These are phyloP conservation scores for Larimichthys crocea DNA, from an alignment of 2,113 vertebrate genomes.

Conservation along the genomic window DNA sequence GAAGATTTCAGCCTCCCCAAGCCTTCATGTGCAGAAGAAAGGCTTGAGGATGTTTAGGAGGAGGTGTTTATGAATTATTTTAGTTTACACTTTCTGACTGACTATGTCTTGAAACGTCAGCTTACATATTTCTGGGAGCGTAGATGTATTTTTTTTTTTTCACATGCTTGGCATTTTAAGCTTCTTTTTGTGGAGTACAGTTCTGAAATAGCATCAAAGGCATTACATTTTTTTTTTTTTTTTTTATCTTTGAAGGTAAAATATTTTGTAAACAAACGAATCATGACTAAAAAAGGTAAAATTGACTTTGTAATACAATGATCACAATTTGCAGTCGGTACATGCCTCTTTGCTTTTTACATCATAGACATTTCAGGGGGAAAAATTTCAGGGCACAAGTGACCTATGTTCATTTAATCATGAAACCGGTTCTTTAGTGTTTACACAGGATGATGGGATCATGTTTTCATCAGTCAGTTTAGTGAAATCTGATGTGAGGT, in stretches of 20 bases:
- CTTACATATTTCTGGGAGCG: constrained; percentile 11
- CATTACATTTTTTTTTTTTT: no score
- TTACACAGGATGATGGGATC: constrained; percentile 15
- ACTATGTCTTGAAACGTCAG: constrained; percentile 7
- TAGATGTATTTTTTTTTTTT: constrained; percentile 8
- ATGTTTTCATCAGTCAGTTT: background rate
- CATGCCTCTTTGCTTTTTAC: constrained; percentile 51
- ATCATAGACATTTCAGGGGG: constrained; percentile 60
- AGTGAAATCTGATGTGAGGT: background rate
- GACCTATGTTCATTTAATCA: constrained; percentile 30
- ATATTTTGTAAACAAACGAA: background rate
- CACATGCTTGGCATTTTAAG: constrained; percentile 21
- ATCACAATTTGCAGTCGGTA: background rate
- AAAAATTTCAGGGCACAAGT: constrained; percentile 6
- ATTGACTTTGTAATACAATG: background rate
- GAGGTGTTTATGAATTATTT: constrained; percentile 3
- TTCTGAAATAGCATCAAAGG: background rate
- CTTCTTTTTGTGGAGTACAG: background rate
- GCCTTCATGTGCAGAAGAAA: background rate
- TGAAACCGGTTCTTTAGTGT: constrained; percentile 9
- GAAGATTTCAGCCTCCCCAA: background rate
- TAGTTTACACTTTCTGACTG: constrained; percentile 19
- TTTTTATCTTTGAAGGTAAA: background rate
- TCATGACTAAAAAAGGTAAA: background rate
- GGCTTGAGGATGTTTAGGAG: background rate